Evolutionary conservation across 2,888 invertebrate species (phyloP).

Genomic region (Sesia apiformis): DNA sequence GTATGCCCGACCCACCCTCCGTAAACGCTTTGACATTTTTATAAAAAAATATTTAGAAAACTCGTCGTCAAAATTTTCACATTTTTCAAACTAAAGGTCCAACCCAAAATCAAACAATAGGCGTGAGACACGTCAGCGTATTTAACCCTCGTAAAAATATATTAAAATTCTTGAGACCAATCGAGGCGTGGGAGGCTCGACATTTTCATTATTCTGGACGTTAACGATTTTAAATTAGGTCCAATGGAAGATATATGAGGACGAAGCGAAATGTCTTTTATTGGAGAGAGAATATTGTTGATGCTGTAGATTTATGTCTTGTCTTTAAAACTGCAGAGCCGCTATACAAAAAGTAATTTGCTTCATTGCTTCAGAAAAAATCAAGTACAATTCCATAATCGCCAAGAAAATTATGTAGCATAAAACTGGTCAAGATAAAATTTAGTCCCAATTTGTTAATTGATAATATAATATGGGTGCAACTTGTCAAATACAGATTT

Average conservation of each 20-base stretch:
- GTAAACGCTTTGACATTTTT: too few relatives aligned
- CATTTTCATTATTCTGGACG: slow-evolving; percentile 16
- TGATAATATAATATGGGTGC: too few relatives aligned
- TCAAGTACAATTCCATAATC: too few relatives aligned
- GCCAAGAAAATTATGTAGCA: too few relatives aligned
- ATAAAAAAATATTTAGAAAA: too few relatives aligned
- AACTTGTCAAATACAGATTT: too few relatives aligned
- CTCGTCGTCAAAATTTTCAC: background rate
- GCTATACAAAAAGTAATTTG: too few relatives aligned
- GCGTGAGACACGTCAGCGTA: slow-evolving; percentile 8
- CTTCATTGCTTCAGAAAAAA: too few relatives aligned
- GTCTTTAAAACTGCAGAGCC: background rate
- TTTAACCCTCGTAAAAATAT: slow-evolving; percentile 9
- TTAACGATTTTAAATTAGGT: slow-evolving; percentile 25
- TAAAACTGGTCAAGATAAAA: too few relatives aligned
- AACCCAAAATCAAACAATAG: background rate
- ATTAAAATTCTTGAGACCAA: slow-evolving; percentile 12
- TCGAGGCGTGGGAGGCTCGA: slow-evolving; percentile 5
- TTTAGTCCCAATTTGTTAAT: too few relatives aligned
- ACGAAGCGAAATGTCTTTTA: slow-evolving; percentile 5
- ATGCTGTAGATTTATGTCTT: slow-evolving; percentile 1
- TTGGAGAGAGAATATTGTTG: slow-evolving; percentile 8
- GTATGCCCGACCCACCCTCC: too few relatives aligned
- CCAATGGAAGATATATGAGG: slow-evolving; percentile 18
- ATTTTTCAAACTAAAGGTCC: background rate